phyloP scores from a whole-genome alignment of 2,888 invertebrate genomes.

The Hypomecis atomaria region DNA sequence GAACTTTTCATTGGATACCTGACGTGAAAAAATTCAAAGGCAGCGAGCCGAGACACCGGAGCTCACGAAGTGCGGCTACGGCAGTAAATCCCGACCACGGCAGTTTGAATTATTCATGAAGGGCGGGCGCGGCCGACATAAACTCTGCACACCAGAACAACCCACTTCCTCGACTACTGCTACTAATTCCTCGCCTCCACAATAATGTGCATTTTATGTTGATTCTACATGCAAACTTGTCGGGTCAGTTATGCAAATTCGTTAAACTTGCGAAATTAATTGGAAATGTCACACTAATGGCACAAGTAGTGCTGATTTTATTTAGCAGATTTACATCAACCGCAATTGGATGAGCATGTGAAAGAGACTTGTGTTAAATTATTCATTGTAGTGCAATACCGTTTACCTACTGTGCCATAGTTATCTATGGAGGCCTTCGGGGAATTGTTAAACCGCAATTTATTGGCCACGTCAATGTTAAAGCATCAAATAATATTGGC shows the following conservation, averaged over 20 bases:
- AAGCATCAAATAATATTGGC: constrained; percentile 12
- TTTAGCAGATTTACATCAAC: constrained; percentile 48
- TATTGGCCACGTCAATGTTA: constrained; percentile 47
- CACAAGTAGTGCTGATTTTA: constrained; percentile 39
- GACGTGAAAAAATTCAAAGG: constrained; percentile 65
- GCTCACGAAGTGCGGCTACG: constrained; percentile 43
- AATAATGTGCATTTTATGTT: constrained; percentile 30
- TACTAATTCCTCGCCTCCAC: constrained; percentile 14
- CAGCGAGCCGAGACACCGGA: constrained; percentile 47
- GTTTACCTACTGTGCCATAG: constrained; percentile 51
- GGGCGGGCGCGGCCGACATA: constrained; percentile 47
- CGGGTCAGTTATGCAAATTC: constrained; percentile 32
- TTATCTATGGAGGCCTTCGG: constrained; percentile 50
- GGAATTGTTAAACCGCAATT: constrained; percentile 52
- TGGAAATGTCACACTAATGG: constrained; percentile 32
- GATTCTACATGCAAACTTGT: constrained; percentile 24
- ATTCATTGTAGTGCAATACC: constrained; percentile 60
- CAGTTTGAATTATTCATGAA: constrained; percentile 73
- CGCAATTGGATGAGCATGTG: constrained; percentile 46
- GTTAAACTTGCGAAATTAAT: constrained; percentile 22
- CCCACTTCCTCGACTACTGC: constrained; percentile 37
- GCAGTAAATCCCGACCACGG: constrained; percentile 64
- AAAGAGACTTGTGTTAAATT: constrained; percentile 55
- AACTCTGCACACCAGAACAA: constrained; percentile 45
- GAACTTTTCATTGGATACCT: constrained; percentile 70